phyloP scores from a whole-genome alignment of 2,113 vertebrate genomes.

The Tylochromis polylepis region DNA sequence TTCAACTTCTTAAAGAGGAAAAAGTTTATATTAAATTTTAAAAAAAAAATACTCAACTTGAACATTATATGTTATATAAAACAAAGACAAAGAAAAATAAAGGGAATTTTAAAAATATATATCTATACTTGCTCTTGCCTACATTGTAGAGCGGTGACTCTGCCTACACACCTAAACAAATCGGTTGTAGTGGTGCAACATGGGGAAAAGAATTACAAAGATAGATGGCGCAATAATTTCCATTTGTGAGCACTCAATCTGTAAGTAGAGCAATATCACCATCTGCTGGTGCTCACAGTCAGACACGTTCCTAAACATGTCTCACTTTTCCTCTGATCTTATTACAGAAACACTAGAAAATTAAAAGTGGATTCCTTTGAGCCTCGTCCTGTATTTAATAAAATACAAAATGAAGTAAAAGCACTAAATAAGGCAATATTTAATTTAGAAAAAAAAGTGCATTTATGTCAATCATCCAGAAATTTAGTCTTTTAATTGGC shows the following conservation, averaged over 20 bases:
- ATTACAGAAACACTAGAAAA: background rate
- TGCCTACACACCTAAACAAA: accelerated
- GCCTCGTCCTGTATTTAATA: accelerated
- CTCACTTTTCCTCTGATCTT: background rate
- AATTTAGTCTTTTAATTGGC: background rate
- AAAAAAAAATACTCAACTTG: background rate
- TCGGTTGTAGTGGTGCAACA: accelerated
- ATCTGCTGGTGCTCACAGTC: background rate
- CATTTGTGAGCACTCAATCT: background rate
- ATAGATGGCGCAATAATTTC: background rate
- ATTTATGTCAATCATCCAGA: background rate
- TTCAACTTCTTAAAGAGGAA: background rate
- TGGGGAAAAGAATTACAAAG: background rate
- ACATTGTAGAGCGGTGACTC: background rate
- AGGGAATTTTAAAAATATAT: background rate
- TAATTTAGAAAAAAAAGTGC: accelerated
- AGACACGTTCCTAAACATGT: background rate
- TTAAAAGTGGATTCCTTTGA: too few species aligned
- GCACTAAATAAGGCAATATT: background rate
- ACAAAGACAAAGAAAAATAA: background rate
- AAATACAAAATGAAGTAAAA: background rate
- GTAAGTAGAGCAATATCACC: background rate
- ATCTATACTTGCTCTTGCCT: background rate
- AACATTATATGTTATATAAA: background rate
- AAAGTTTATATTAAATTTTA: background rate